Evolutionary conservation across 64 coral and sea anemone species (phyloP), one percentile per base, ranked within the genome.

Genomic region (Pachyseris speciosa): DNA sequence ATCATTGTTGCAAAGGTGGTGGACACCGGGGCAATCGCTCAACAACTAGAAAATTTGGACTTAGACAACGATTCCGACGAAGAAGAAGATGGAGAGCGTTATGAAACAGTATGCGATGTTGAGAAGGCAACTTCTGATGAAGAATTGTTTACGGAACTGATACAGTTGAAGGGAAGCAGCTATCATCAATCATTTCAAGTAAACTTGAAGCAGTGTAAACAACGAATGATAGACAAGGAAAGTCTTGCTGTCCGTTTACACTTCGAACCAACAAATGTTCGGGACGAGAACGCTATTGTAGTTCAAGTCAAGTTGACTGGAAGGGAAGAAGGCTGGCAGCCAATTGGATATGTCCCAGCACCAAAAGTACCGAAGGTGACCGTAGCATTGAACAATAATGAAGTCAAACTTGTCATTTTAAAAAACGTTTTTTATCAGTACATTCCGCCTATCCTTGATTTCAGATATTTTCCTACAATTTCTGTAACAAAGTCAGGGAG

Each of bases 281-380:
- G 29, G 7, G 70, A 75, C 42, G 68, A 75, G 7, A 60, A 88
- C 17, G 48, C 70, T 24, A 88, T 88, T 42, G 50, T 75, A 41
- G 84, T 44, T 37, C 61, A 50, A 47, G 86, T 64, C 4, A 40
- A 77, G 40, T 25, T 80, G 17, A n/a, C 24, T 45, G 11, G 4
- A 45, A 11, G 43, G 43, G 43, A 45, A 11, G 43, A 45, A 11
- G 27, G 17, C 24, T 88, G 85, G 68, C 61, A 40, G 20, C 42
- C 87, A 64, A 61, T 90, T 48, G 87, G 72, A n/a, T 90, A 90
- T 48, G 42, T 90, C 16, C 87, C 87, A 27, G 87, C 9, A 15
- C 33, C 27, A 34, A 90, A 90, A 79, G 87, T 90, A n/a, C 39
- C 53, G 4, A 90, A 90, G 27, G 72, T 90, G 12, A 78, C 53